phyloP scores from a whole-genome alignment of 2,113 vertebrate species.

The Callaeas wilsoni region DNA sequence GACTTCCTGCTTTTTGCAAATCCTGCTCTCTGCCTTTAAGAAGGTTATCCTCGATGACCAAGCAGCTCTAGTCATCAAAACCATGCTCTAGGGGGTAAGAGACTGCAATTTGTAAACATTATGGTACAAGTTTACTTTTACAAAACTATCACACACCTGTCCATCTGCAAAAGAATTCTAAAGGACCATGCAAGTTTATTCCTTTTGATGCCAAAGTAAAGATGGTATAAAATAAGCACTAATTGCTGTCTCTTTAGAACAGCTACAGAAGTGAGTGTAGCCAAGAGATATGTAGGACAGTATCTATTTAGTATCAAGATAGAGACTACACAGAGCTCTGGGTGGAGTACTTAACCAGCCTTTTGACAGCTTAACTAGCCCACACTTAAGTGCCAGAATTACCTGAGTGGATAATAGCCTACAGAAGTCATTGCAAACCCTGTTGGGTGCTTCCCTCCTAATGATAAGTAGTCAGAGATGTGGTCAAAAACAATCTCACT shows the following conservation, averaged over 20 bases:
- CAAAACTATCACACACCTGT: neutral
- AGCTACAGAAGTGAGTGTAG: neutral
- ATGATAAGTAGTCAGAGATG: neutral
- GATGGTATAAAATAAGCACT: neutral
- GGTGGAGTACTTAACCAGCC: neutral
- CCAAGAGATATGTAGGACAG: neutral
- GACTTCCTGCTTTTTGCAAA: neutral
- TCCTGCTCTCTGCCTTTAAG: neutral
- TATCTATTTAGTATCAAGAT: neutral
- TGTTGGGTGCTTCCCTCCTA: neutral
- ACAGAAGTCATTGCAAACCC: neutral
- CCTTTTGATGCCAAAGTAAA: neutral
- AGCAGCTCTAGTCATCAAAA: neutral
- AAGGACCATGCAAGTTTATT: neutral
- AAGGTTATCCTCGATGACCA: neutral
- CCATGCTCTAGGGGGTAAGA: neutral
- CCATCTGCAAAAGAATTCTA: neutral
- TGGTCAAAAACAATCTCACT: neutral
- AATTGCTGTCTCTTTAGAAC: neutral
- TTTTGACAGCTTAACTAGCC: neutral
- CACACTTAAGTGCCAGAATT: neutral
- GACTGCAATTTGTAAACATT: neutral
- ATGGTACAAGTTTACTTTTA: neutral
- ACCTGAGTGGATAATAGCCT: neutral
- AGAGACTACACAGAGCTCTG: neutral